Percentiles rank a stretch among this genome's conserved stretches.
phyloP scores from a whole-genome alignment of 2,113 vertebrate genomes.

The Boleophthalmus pectinirostris region DNA sequence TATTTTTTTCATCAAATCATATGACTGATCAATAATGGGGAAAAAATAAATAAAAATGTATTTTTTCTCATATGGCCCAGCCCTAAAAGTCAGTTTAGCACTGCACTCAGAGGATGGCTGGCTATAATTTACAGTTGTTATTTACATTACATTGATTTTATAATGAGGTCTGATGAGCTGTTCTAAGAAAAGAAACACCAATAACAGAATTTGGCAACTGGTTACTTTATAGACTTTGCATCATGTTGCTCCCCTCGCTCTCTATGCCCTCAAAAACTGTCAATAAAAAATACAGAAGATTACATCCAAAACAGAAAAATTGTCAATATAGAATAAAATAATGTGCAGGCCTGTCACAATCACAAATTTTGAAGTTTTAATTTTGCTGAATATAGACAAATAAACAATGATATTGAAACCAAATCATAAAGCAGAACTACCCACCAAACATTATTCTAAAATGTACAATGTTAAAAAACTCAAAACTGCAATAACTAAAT shows the following conservation, averaged over 20 bases:
- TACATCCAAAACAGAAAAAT: not conserved
- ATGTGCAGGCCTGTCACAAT: not conserved
- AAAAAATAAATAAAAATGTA: not conserved
- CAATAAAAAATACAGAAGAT: not conserved
- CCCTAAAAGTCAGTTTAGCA: not conserved
- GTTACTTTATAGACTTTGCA: not conserved
- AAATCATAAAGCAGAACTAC: no score
- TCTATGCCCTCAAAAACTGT: not conserved
- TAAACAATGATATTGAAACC: no score
- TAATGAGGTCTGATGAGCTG: not conserved
- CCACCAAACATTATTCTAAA: no score
- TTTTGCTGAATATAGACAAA: no score
- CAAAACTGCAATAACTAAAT: no score
- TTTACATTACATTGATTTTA: not conserved
- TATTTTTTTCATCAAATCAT: not conserved
- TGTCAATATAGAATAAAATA: not conserved
- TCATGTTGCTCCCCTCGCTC: not conserved
- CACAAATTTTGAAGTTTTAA: no score
- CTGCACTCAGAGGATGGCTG: not conserved
- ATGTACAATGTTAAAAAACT: no score
- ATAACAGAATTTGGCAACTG: not conserved
- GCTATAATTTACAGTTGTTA: not conserved
- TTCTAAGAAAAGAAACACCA: not conserved
- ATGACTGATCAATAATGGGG: not conserved
- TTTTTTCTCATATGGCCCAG: not conserved